Evolutionary conservation across 1,140 invertebrate species (phyloP).

Genomic region (Whitmania pigra): DNA sequence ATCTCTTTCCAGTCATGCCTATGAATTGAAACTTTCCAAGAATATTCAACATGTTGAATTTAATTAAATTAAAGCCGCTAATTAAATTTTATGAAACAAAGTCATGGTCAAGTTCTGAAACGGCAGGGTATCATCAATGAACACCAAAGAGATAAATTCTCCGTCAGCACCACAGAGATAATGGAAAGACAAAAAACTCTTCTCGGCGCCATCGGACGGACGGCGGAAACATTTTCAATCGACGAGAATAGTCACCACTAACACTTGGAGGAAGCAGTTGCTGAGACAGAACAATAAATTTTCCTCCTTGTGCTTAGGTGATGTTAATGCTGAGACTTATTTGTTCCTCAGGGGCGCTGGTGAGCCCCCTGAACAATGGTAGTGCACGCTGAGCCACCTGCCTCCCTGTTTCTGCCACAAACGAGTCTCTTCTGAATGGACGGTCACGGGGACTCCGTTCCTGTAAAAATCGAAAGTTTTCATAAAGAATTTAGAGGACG

Average conservation of each 20-base stretch:
- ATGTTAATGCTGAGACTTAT: not conserved
- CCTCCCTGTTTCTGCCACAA: constrained; percentile 93
- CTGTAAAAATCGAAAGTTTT: constrained; percentile 27
- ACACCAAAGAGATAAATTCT: too few species aligned
- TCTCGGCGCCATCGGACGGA: too few species aligned
- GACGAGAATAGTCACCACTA: not conserved
- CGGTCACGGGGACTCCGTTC: constrained; percentile 69
- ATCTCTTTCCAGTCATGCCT: too few species aligned
- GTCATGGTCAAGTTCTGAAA: too few species aligned
- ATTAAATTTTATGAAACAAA: too few species aligned
- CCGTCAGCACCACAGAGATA: too few species aligned
- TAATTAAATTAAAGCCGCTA: too few species aligned
- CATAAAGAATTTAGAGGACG: too few species aligned
- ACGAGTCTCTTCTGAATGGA: constrained; percentile 85
- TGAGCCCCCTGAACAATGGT: constrained; percentile 58
- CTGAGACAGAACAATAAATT: not conserved
- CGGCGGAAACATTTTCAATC: not conserved
- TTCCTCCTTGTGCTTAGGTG: not conserved
- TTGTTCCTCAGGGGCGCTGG: constrained; percentile 16
- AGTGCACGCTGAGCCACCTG: constrained; percentile 96
- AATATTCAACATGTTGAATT: too few species aligned
- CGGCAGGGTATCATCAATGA: too few species aligned
- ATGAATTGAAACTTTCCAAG: too few species aligned
- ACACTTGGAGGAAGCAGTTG: not conserved
- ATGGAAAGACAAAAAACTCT: too few species aligned